These are phyloP conservation scores for Meteorus cinctellus DNA, from an alignment of 2,888 invertebrate species.

Conservation along the genomic window DNA sequence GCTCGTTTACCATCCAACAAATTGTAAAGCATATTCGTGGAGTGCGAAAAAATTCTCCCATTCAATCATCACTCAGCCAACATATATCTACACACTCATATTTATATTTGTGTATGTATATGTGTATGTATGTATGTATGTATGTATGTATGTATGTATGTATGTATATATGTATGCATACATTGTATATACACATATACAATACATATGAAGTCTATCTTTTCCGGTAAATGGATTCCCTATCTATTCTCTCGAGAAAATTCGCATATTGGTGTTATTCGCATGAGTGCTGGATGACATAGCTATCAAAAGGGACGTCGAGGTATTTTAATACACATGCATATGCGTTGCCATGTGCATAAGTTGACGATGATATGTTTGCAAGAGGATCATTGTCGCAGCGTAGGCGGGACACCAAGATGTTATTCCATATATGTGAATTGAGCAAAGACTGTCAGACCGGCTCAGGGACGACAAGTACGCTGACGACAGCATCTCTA, in stretches of 20 bases:
- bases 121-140: not conserved
- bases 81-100: not conserved
- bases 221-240: too few species aligned
- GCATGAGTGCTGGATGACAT: not conserved
- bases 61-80: conserved; percentile 21
- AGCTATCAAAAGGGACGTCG: not conserved
- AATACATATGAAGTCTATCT: too few species aligned
- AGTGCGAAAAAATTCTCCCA: conserved; percentile 23
- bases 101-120: not conserved
- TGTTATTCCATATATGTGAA: not conserved
- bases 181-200: too few species aligned
- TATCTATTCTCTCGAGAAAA: too few species aligned
- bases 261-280: not conserved
- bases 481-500: not conserved
- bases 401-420: not conserved
- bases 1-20: not conserved
- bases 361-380: conserved; percentile 4
- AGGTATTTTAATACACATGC: not conserved
- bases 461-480: not conserved
- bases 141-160: not conserved
- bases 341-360: not conserved
- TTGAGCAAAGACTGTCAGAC: not conserved
- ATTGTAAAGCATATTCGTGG: not conserved
- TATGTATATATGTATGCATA: not conserved
- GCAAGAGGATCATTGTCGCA: not conserved